Evolutionary conservation across 35 echinoderm and acorn worm species (phyloP).

Genomic region (Chiridota heheva): DNA sequence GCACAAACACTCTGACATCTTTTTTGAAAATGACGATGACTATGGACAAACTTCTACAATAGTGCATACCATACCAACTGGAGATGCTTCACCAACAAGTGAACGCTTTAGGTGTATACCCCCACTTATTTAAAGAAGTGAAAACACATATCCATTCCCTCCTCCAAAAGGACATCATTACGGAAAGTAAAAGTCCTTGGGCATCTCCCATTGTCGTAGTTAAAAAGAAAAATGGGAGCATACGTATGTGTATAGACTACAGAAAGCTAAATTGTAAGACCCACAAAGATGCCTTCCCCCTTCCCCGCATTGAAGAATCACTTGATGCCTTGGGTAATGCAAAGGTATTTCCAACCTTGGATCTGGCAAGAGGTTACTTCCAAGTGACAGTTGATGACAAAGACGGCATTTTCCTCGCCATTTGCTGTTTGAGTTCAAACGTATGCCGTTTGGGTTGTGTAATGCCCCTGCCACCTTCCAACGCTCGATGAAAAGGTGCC

Average conservation of each 20-base stretch:
- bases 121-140: background rate
- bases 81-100: too few relatives aligned
- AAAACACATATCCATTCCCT: background rate
- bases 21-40: too few relatives aligned
- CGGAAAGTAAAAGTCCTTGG: conserved; percentile 4
- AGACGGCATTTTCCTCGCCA: too few relatives aligned
- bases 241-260: conserved; percentile 57
- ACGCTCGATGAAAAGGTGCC: too few relatives aligned
- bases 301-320: conserved; percentile 55
- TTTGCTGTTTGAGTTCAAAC: too few relatives aligned
- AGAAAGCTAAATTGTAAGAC: conserved; percentile 43
- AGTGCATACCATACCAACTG: too few relatives aligned
- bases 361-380: conserved; percentile 25
- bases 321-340: conserved; percentile 47
- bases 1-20: too few relatives aligned
- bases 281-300: conserved; percentile 6
- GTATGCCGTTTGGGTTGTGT: too few relatives aligned
- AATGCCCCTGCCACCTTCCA: too few relatives aligned
- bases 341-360: conserved; percentile 14
- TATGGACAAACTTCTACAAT: too few relatives aligned
- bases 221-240: conserved; percentile 11
- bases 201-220: conserved; percentile 56
- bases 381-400: too few relatives aligned
- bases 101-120: too few relatives aligned
- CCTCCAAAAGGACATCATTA: background rate